Base-by-base conservation (phyloP, 2,888 invertebrate species). In the Cepaea hortensis region DNA sequence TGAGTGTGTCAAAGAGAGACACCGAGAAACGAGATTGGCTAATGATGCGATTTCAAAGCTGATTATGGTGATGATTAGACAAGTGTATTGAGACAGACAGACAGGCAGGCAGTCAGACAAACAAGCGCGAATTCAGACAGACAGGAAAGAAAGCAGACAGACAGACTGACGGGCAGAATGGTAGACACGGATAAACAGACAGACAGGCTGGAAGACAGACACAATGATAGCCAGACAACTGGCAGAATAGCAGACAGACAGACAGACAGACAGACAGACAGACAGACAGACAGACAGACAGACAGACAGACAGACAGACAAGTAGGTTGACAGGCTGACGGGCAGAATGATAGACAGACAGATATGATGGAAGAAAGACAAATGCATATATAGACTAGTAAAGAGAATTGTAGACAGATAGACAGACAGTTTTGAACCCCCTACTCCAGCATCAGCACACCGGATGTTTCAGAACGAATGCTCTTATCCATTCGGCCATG, bases 81-180 rank as follows among this genome's bases (percentile, higher is more conserved):
- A 35, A 35, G 62, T 61, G n/a, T 55, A 62, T 23, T 9, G 11
- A 62, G 79, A 79, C 61, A 62, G 35, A 61, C 61, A 62, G 79
- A 62, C 55, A 35, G 79, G 20, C 62, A 82, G 77, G 82, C 55
- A 82, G 77, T 82, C 68, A 79, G 77, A 85, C 68, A 70, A 79
- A 20, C 2, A 15, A 20, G 20, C 18, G 5, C 7, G 6, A 15
- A 18, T 15, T 50, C 50, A 76, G 76, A n/a, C 76, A 76, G 76
- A 76, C 76, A 83, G 82, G 55, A 55, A 83, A 72, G 72, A 55
- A 83, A 70, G 72, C 61, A 85, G 85, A 85, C 73, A 85, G 80
- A 80, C 61, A 79, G 80, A 80, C 61, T 80, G 85, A 85, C 48
- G 72, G 68, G 76, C 70, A 81, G 77, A 72, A 35, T 55, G 80